Conservation (phyloP, 2,113 vertebrate genomes). For the Trematomus loennbergii region DNA sequence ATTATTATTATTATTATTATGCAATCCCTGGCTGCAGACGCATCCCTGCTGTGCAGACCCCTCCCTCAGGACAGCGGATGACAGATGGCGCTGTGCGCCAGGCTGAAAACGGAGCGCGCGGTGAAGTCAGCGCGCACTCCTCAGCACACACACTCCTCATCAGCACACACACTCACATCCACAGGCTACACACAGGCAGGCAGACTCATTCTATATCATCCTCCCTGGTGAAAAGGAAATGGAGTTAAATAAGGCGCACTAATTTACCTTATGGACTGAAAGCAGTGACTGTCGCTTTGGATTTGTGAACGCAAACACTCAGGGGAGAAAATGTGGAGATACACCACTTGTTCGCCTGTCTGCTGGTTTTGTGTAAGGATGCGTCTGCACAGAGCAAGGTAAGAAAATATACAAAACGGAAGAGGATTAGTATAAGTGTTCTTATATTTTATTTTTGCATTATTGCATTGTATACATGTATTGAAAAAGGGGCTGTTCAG, state of each 20-base stretch:
- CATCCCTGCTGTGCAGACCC: conserved; percentile 23
- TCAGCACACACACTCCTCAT: neutral
- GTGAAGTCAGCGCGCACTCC: conserved; percentile 13
- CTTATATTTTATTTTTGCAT: neutral
- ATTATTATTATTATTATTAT: neutral
- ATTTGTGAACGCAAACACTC: conserved; percentile 14
- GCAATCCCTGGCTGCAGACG: neutral
- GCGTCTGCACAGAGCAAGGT: conserved; percentile 81
- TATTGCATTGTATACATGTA: neutral
- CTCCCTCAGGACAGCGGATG: conserved; percentile 55
- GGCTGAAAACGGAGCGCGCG: conserved; percentile 21
- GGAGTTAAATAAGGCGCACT: conserved; percentile 53
- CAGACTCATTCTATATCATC: neutral
- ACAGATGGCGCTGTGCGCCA: conserved; percentile 38
- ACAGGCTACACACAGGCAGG: neutral
- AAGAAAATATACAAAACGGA: conserved; percentile 26
- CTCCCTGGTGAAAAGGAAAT: conserved; percentile 37
- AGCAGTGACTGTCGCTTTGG: conserved; percentile 2
- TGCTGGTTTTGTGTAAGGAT: conserved; percentile 73
- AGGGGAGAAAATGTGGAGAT: conserved; percentile 79
- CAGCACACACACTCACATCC: neutral
- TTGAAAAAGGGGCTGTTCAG: neutral
- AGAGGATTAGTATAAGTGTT: neutral
- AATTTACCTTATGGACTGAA: conserved; percentile 27
- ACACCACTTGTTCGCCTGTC: conserved; percentile 68